Conservation (phyloP, 1,140 invertebrate species). For the Dendroctonus ponderosae region DNA sequence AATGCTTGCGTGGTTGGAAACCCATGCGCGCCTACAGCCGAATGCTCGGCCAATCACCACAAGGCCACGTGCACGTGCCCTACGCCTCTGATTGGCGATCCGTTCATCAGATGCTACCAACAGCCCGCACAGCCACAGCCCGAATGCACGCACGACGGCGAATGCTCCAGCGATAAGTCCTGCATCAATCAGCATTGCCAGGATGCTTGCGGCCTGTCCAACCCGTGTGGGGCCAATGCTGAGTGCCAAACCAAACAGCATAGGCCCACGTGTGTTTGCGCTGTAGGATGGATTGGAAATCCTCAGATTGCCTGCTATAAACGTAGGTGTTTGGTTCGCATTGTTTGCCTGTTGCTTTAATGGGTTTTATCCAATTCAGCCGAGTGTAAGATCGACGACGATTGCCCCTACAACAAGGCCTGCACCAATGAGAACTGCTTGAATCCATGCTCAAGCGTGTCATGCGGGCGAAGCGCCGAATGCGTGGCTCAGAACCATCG, state of each 20-base stretch:
- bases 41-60: constrained; percentile 74
- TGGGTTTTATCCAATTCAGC: constrained; percentile 55
- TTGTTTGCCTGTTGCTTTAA: constrained; percentile 5
- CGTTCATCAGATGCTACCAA: constrained; percentile 69
- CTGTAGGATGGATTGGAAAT: constrained; percentile 80
- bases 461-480: constrained; percentile 76
- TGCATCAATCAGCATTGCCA: constrained; percentile 77
- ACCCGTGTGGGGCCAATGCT: constrained; percentile 76
- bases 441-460: constrained; percentile 68
- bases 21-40: constrained; percentile 76
- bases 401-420: constrained; percentile 84
- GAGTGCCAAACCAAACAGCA: constrained; percentile 72
- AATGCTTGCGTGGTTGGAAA: constrained; percentile 73
- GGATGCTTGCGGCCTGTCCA: constrained; percentile 72
- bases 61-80: constrained; percentile 76
- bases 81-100: constrained; percentile 72
- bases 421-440: constrained; percentile 77
- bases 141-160: constrained; percentile 68
- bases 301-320: constrained; percentile 82
- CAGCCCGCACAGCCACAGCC: constrained; percentile 49
- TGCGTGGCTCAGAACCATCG: constrained; percentile 73
- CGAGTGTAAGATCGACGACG: constrained; percentile 76
- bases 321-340: constrained; percentile 61
- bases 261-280: constrained; percentile 77
- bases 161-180: constrained; percentile 72